Evolutionary conservation across 2,888 invertebrate species (phyloP), one percentile per base, ranked within the genome.

Genomic region (Sepioteuthis lessoniana): DNA sequence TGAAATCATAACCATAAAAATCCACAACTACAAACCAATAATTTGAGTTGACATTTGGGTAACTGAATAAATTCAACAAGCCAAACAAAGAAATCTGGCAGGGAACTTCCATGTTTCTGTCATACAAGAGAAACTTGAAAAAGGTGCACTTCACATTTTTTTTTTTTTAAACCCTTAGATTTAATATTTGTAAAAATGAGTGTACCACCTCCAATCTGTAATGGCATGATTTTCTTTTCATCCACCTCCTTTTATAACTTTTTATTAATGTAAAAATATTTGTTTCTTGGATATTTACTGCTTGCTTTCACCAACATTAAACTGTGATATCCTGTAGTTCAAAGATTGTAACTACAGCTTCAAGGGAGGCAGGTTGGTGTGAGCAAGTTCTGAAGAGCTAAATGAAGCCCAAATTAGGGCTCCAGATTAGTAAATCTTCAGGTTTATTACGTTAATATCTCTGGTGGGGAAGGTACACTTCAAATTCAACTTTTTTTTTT

Each of bases 251-350:
- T 92, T 92, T 76, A 25, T 42, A 92, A 92, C 47, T 92, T 92
- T 91, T 31, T 92, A 92, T 13, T 31, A 42, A 92, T 47, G 47
- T 92, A 92, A 92, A 92, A 47, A 92, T 46, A 31, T n/a, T 46
- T 31, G 47, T 92, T 92, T 92, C 47, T 47, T 47, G 92, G 47
- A 92, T 47, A 47, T n/a, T 47, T 47, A 92, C 47, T n/a, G 47
- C 92, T 92, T 92, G 92, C 46, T 92, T 92, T 92, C 92, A 92
- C 92, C 92, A 92, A 92, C 92, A 92, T 47, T 92, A 46, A 92
- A 92, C 92, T 92, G 92, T 92, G 92, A 92, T 92, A 92, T 92
- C 42, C 92, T 92, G 92, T 92, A 92, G 92, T 42, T 92, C 42
- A 92, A 47, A n/a, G 92, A 46, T 37, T 37, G 91, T 46, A 92